Evolutionary conservation across 2,113 vertebrate species (phyloP), one percentile per base, ranked within the genome.

Genomic region (Tetraodon nigroviridis): DNA sequence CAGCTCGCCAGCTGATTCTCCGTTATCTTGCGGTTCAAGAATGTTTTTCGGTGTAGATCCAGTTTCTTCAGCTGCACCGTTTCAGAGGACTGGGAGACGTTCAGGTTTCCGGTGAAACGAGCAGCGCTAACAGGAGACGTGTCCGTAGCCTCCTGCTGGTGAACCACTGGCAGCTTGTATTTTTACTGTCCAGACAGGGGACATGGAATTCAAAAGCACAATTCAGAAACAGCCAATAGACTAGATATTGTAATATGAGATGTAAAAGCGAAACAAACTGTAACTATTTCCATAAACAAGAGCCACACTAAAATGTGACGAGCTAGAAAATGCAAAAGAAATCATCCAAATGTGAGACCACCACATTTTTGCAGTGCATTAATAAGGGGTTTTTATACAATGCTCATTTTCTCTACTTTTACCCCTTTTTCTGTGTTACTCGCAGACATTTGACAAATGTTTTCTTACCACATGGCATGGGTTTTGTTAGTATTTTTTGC

Each of bases 391-490:
- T 97, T 96, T 97, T 98, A 93, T 96, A 95, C 91, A 91, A 93
- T 90, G 89, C 92, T 89, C 88, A 91, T 95, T 93, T 88, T 75
- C 71, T 80, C 79, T 87, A 67, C 61, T 63, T 77, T 85, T 63
- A 51, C 69, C 78, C 64, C 58, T 73, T 80, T 50, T 58, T 81
- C 80, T 79, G 61, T 78, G 75, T 80, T 60, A 68, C 71, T 71
- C 44, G 77, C 64, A 63, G 53, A 71, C 90, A 92, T 91, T 92
- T 90, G 89, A 87, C 89, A 42, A 17, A 51, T 27, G 92, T 94
- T 97, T 97, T 97, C 93, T 91, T 94, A 94, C 70, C 92, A 94
- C 93, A 93, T 93, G 86, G 95, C 96, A 98, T 98, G 95, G 92
- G 94, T 95, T 93, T 87, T 15, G 92, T 95, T 94, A 91, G 93